phyloP scores from a whole-genome alignment of 1,140 invertebrate species.

The Leptestheria dahalacensis region DNA sequence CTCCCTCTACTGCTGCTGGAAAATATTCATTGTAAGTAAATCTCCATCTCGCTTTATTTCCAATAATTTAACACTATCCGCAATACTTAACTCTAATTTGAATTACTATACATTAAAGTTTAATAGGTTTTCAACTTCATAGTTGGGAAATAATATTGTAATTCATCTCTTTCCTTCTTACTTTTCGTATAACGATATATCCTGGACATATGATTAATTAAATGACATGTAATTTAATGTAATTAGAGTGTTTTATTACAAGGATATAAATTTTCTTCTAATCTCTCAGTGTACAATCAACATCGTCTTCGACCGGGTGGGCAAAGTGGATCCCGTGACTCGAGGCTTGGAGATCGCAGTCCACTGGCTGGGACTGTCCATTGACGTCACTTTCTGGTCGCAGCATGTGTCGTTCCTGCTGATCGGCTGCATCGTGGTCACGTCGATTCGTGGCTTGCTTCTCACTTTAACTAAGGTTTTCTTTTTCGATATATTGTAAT shows the following conservation, averaged over 20 bases:
- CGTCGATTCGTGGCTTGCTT: conserved; percentile 88
- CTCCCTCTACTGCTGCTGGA: conserved; percentile 96
- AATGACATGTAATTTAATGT: too few species aligned
- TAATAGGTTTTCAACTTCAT: too few species aligned
- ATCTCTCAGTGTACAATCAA: conserved; percentile 78
- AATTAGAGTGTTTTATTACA: neutral
- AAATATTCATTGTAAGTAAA: conserved; percentile 90
- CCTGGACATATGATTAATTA: too few species aligned
- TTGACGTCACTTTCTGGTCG: conserved; percentile 97
- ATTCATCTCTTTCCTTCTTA: too few species aligned
- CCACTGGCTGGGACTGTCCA: conserved; percentile 88
- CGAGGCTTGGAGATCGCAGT: conserved; percentile 92
- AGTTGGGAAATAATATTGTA: too few species aligned
- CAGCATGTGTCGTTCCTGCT: conserved; percentile 96
- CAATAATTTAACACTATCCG: neutral
- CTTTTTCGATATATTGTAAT: conserved; percentile 5
- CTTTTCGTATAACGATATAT: too few species aligned
- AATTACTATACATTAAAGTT: too few species aligned
- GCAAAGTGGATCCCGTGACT: conserved; percentile 96
- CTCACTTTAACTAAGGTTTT: conserved; percentile 91
- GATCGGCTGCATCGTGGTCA: conserved; percentile 94
- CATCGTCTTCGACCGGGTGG: conserved; percentile 97
- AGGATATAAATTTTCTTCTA: conserved; percentile 15
- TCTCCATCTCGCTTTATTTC: neutral
- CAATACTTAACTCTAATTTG: neutral